phyloP scores from a whole-genome alignment of 1,140 invertebrate species.

The Phocides pigmalion region DNA sequence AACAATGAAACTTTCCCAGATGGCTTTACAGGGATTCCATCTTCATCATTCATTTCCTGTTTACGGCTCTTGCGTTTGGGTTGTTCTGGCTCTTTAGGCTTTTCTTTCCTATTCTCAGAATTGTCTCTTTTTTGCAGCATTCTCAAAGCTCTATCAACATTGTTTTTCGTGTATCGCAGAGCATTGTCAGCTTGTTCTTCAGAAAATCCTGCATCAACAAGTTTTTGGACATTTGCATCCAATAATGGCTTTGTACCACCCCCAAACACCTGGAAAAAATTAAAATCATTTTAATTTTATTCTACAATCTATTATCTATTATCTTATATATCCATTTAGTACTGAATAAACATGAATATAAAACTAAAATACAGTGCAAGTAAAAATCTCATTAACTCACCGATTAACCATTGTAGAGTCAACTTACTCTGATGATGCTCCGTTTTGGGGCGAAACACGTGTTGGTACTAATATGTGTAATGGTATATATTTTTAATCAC shows the following conservation, averaged over 20 bases:
- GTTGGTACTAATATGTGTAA: no score
- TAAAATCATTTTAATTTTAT: not conserved
- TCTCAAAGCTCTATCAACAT: slow-evolving; percentile 89
- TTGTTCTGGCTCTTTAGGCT: slow-evolving; percentile 69
- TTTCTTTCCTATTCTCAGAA: slow-evolving; percentile 74
- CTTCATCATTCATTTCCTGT: slow-evolving; percentile 84
- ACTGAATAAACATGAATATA: no score
- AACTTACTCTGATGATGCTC: no score
- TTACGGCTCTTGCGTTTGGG: slow-evolving; percentile 82
- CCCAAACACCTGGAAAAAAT: slow-evolving; percentile 85
- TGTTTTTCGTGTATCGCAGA: slow-evolving; percentile 88
- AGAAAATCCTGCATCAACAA: slow-evolving; percentile 91
- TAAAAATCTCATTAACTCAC: no score
- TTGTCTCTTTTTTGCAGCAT: slow-evolving; percentile 86
- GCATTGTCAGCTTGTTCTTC: slow-evolving; percentile 91
- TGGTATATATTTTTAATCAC: no score
- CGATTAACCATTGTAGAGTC: no score
- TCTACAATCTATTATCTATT: no score
- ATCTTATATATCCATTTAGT: no score
- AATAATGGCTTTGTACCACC: slow-evolving; percentile 88
- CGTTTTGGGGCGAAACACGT: no score
- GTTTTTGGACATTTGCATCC: slow-evolving; percentile 92
- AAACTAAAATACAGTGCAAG: no score
- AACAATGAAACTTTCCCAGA: slow-evolving; percentile 93
- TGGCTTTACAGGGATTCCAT: slow-evolving; percentile 87